Evolutionary conservation across 2,797 vertebrate species (phyloP).

Genomic region (Phoxinus dragarum): DNA sequence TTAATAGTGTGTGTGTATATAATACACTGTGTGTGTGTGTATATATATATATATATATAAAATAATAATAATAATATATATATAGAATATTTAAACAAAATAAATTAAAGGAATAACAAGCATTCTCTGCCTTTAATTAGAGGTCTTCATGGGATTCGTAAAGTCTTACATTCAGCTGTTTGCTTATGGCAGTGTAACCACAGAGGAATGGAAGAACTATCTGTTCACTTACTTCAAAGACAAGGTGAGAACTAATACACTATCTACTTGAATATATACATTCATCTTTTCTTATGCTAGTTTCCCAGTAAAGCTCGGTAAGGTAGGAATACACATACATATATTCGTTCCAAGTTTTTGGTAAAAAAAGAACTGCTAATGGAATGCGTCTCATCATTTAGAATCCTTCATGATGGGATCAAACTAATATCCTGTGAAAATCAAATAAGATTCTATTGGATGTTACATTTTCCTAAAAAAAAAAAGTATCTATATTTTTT

Average conservation of each 20-base stretch:
- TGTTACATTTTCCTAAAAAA: too few species aligned
- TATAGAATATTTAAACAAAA: not conserved
- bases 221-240: constrained; percentile 93
- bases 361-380: too few species aligned
- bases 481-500: not conserved
- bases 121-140: constrained; percentile 58
- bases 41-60: too few species aligned
- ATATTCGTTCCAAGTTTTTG: too few species aligned
- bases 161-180: constrained; percentile 93
- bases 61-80: too few species aligned
- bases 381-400: not conserved
- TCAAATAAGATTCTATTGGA: not conserved
- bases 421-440: not conserved
- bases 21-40: too few species aligned
- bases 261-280: not conserved
- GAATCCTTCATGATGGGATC: not conserved
- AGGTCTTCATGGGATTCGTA: constrained; percentile 95
- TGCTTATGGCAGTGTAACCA: constrained; percentile 88
- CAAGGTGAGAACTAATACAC: constrained; percentile 78
- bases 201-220: constrained; percentile 92
- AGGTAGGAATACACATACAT: not conserved
- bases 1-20: too few species aligned
- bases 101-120: not conserved
- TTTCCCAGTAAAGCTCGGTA: not conserved
- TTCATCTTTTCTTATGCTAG: not conserved